Evolutionary conservation across 2,113 vertebrate species (phyloP).

Genomic region (Pelodiscus sinensis): DNA sequence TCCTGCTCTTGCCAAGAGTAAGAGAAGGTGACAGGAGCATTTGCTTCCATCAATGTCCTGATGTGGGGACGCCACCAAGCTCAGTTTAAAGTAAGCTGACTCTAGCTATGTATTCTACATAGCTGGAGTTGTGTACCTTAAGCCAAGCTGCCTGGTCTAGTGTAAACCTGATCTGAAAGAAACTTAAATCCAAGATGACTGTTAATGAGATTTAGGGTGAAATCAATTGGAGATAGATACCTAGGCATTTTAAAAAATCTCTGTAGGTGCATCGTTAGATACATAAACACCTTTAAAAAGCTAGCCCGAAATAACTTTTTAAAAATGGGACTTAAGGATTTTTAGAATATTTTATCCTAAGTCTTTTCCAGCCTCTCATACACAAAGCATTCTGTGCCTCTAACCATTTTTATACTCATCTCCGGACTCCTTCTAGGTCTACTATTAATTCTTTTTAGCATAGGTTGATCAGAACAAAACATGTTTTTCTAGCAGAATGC

Average conservation of each 20-base stretch:
- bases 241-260: neutral
- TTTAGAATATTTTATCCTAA: neutral
- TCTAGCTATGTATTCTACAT: too few relatives aligned
- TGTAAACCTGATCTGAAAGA: too few relatives aligned
- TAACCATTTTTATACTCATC: fast-evolving
- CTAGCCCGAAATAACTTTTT: neutral
- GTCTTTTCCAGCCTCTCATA: neutral
- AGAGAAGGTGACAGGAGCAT: too few relatives aligned
- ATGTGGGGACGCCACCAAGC: too few relatives aligned
- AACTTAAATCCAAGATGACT: neutral
- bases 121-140: too few relatives aligned
- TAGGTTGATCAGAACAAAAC: fast-evolving
- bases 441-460: neutral
- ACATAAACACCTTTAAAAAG: neutral
- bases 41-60: too few relatives aligned
- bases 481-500: neutral
- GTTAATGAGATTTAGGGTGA: fast-evolving
- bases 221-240: neutral
- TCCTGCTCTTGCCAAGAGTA: too few relatives aligned
- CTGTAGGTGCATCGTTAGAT: neutral
- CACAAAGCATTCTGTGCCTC: neutral
- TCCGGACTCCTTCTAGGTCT: neutral
- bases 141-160: too few relatives aligned
- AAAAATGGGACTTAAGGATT: neutral
- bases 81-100: too few relatives aligned